Evolutionary conservation across 2,113 vertebrate species (phyloP).

Genomic region (Percopsis transmontana): DNA sequence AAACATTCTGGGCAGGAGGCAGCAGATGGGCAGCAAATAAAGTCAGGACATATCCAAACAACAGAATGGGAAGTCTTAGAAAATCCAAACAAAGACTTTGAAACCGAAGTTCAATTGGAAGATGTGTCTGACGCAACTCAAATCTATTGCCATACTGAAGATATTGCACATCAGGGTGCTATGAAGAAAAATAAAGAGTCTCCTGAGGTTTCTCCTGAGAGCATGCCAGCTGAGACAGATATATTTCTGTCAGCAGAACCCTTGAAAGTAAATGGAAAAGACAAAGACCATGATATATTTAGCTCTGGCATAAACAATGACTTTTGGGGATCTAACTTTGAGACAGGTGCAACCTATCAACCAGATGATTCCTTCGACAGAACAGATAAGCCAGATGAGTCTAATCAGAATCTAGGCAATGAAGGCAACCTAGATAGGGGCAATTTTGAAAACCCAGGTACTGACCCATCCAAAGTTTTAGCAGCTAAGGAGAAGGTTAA

Average conservation of each 20-base stretch:
- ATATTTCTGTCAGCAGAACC: slow-evolving; percentile 44
- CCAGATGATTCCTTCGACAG: slow-evolving; percentile 25
- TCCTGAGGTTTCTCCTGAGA: slow-evolving; percentile 26
- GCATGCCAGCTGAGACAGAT: background rate
- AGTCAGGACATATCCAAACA: background rate
- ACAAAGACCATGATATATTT: slow-evolving; percentile 40
- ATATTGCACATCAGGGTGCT: background rate
- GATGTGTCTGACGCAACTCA: slow-evolving; percentile 9
- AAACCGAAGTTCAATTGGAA: slow-evolving; percentile 1
- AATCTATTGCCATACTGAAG: background rate
- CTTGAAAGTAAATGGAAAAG: slow-evolving; percentile 39
- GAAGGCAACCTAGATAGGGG: slow-evolving; percentile 41
- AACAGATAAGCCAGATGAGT: slow-evolving; percentile 25
- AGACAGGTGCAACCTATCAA: slow-evolving; percentile 58
- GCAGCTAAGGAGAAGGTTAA: slow-evolving; percentile 24
- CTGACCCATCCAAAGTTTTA: slow-evolving; percentile 18
- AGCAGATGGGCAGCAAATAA: background rate
- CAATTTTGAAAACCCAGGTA: slow-evolving; percentile 22
- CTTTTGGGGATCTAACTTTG: slow-evolving; percentile 61
- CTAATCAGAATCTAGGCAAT: slow-evolving; percentile 44
- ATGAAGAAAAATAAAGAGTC: slow-evolving; percentile 8
- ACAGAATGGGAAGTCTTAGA: slow-evolving; percentile 14
- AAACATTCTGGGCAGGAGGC: slow-evolving; percentile 22
- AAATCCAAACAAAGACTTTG: slow-evolving; percentile 20
- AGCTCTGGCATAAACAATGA: slow-evolving; percentile 52